Conservation (phyloP, 2,888 invertebrate species). For the Andrena haemorrhoa region DNA sequence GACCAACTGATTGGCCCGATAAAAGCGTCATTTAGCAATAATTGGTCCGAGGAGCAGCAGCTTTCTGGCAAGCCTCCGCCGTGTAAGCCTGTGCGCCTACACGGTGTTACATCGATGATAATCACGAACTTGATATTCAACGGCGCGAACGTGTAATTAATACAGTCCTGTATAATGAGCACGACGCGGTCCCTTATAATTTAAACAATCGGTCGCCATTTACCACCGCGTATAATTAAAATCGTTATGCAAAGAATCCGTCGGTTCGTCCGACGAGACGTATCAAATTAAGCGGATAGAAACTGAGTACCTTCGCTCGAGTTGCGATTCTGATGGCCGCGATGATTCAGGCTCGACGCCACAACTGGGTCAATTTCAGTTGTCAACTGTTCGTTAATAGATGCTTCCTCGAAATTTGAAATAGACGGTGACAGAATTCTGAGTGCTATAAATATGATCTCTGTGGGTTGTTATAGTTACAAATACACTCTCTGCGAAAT, state of each 20-base stretch:
- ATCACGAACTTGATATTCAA: conserved; percentile 32
- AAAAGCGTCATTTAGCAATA: conserved; percentile 4
- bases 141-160: conserved; percentile 18
- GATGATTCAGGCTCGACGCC: no score
- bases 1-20: not conserved
- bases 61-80: conserved; percentile 7
- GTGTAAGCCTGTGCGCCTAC: not conserved
- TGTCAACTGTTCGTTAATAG: no score
- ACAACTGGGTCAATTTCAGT: no score
- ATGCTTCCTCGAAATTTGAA: no score
- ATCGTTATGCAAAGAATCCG: not conserved
- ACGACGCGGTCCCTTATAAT: not conserved
- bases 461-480: no score
- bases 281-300: not conserved
- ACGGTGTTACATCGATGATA: conserved; percentile 10
- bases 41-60: conserved; percentile 11
- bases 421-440: no score
- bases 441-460: no score
- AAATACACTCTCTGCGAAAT: no score
- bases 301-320: not conserved
- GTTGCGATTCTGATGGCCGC: not conserved
- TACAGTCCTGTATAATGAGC: not conserved
- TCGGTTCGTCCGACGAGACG: not conserved
- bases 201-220: not conserved
- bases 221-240: conserved; percentile 5